These are phyloP conservation scores for zebrafish (Danio rerio) DNA, from an alignment of 2,113 vertebrate species.

Conservation along the genomic window GRCz12tu NC_133177.1:43809501-43810000, in stretches of 20 bases:
- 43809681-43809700: background rate
- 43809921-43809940: too few species aligned
- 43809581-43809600: background rate
- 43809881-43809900: too few species aligned
- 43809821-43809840: too few species aligned
- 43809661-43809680: background rate
- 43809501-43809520: background rate
- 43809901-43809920: too few species aligned
- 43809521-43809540: slow-evolving; percentile 16
- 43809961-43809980: too few species aligned
- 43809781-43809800: too few species aligned
- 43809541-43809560: background rate
- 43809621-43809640: background rate
- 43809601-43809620: background rate
- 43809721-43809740: background rate
- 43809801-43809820: too few species aligned
- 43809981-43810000: too few species aligned
- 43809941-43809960: too few species aligned
- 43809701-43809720: background rate
- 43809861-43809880: too few species aligned
- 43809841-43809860: too few species aligned
- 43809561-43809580: background rate
- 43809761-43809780: background rate
- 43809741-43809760: background rate
- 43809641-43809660: background rate